A percentile compares a stretch with the other conserved stretches of the same genome.
phyloP scores from a whole-genome alignment of 2,797 vertebrate species.

The Danionella dracula region DNA sequence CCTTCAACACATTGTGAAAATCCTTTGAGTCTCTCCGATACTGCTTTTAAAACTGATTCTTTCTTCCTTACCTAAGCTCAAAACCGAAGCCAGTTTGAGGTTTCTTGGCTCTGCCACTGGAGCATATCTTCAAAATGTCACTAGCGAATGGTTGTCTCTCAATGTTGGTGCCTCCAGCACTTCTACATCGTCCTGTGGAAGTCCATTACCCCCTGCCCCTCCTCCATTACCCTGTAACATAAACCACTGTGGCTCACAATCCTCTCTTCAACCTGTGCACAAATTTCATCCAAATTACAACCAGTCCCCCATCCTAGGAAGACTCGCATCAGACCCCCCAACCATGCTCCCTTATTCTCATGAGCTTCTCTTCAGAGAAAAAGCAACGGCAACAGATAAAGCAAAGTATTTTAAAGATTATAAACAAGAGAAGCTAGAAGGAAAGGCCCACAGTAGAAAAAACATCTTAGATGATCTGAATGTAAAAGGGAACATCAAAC shows the following conservation, averaged over 20 bases:
- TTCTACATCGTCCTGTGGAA: conserved; percentile 40
- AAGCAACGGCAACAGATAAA: conserved; percentile 5
- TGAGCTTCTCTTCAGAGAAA: conserved; percentile 34
- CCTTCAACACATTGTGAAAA: too few relatives aligned
- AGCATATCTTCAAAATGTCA: conserved; percentile 60
- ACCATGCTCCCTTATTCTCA: conserved; percentile 25
- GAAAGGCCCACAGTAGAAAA: not conserved
- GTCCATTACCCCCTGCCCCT: conserved; percentile 56
- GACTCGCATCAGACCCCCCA: conserved; percentile 34
- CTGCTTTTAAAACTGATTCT: conserved; percentile 35
- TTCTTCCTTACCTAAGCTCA: conserved; percentile 48
- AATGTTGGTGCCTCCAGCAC: conserved; percentile 58
- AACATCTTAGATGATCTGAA: not conserved
- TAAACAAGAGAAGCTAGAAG: not conserved
- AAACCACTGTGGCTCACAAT: conserved; percentile 51
- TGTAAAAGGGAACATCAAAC: not conserved
- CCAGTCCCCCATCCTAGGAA: conserved; percentile 30
- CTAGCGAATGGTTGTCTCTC: conserved; percentile 72
- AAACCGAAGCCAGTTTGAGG: conserved; percentile 51
- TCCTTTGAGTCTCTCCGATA: too few relatives aligned
- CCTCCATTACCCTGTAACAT: conserved; percentile 68
- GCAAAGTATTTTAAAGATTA: not conserved
- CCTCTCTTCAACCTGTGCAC: conserved; percentile 44
- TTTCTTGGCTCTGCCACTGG: conserved; percentile 56
- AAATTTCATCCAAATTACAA: conserved; percentile 36